Conservation (phyloP, 2,113 vertebrate genomes). For the Pterocles burchelli region DNA sequence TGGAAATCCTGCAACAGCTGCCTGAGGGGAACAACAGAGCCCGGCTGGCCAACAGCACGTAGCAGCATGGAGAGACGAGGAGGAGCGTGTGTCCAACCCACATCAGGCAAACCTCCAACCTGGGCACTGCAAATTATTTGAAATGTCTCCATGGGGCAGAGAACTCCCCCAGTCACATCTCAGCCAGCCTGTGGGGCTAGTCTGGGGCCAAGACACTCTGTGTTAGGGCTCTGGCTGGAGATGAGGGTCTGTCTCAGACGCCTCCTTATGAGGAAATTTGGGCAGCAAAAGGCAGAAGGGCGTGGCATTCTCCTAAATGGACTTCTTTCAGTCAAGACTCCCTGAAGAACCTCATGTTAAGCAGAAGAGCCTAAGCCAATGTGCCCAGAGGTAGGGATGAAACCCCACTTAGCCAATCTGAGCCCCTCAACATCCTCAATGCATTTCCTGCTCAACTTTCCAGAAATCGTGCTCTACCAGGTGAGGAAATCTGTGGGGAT, state of each 20-base stretch:
- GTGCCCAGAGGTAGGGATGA: rapidly evolving
- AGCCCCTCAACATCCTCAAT: background rate
- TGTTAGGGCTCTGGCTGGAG: rapidly evolving
- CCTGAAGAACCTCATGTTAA: background rate
- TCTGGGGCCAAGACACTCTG: background rate
- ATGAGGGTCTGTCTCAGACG: background rate
- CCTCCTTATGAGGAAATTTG: background rate
- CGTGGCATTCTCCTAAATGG: background rate
- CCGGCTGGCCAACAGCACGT: background rate
- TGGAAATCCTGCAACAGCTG: background rate
- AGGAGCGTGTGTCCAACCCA: rapidly evolving
- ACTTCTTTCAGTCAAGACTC: background rate
- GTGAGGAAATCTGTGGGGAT: background rate
- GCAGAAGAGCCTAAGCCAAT: background rate
- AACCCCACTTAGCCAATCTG: background rate
- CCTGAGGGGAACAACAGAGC: background rate
- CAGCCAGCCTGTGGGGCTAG: background rate
- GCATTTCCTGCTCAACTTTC: background rate
- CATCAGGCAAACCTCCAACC: background rate
- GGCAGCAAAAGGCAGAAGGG: background rate
- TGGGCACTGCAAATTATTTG: rapidly evolving
- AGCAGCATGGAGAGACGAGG: rapidly evolving
- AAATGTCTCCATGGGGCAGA: background rate
- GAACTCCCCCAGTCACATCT: background rate
- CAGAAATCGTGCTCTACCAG: background rate